These are phyloP conservation scores for Pterocles gutturalis DNA, from an alignment of 2,113 vertebrate genomes.

Conservation along the genomic window DNA sequence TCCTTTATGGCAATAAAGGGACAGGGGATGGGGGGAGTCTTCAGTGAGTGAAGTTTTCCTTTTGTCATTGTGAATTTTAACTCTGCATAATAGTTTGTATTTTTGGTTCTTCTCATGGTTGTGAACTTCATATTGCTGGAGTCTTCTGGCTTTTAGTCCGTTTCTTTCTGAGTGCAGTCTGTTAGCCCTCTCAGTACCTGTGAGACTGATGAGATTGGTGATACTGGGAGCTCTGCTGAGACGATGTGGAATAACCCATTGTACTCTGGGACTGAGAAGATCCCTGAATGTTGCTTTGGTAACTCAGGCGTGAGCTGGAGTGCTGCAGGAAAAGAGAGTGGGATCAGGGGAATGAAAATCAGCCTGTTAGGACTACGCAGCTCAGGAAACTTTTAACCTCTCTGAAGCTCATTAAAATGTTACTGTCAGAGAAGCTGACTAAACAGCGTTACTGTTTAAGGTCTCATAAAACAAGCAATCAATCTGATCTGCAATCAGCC, in stretches of 20 bases:
- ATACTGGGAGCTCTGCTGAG: slow-evolving; percentile 96
- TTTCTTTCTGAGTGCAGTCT: slow-evolving; percentile 41
- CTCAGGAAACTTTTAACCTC: background rate
- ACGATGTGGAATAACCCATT: slow-evolving; percentile 92
- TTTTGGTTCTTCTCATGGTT: slow-evolving; percentile 82
- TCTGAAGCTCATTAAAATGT: background rate
- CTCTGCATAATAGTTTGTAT: slow-evolving; percentile 59
- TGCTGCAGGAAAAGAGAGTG: slow-evolving; percentile 80
- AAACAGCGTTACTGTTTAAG: background rate
- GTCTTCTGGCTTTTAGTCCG: slow-evolving; percentile 61
- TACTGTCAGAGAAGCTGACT: background rate
- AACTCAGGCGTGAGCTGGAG: slow-evolving; percentile 94
- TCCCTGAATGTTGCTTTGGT: slow-evolving; percentile 98
- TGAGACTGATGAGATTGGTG: slow-evolving; percentile 90
- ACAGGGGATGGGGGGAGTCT: background rate
- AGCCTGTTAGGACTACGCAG: background rate
- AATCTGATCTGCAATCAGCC: background rate
- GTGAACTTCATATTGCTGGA: slow-evolving; percentile 81
- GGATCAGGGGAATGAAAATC: background rate
- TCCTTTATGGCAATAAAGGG: slow-evolving; percentile 72
- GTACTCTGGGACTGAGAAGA: slow-evolving; percentile 94
- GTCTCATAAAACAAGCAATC: background rate
- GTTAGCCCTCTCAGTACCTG: slow-evolving; percentile 86
- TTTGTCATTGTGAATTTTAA: slow-evolving; percentile 23
- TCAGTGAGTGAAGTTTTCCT: slow-evolving; percentile 64